Evolutionary conservation across 1,140 invertebrate genomes (phyloP).

Genomic region (Phenacoccus solenopsis): DNA sequence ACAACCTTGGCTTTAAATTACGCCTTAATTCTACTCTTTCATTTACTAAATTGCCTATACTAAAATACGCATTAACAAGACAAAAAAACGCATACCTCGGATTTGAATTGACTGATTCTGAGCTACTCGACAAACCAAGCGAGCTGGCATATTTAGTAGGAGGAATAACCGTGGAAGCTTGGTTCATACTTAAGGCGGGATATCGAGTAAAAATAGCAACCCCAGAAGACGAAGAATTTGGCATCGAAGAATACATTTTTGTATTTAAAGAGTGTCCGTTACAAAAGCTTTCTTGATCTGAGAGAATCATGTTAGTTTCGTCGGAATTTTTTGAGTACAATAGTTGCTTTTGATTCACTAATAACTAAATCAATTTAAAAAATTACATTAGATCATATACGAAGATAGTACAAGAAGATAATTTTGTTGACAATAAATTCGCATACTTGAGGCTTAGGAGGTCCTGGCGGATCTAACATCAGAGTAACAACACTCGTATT

Average conservation of each 20-base stretch:
- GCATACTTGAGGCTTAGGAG: constrained; percentile 37
- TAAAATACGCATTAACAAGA: not conserved
- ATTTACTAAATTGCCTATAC: too few relatives aligned
- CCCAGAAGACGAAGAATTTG: not conserved
- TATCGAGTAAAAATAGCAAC: not conserved
- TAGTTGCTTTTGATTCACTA: not conserved
- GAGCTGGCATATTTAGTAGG: not conserved
- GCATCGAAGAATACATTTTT: not conserved
- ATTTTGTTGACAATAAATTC: not conserved
- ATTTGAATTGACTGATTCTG: not conserved
- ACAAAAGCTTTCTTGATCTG: not conserved
- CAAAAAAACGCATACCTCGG: not conserved
- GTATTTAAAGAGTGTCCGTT: not conserved
- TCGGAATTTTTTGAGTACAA: not conserved
- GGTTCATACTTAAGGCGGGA: not conserved
- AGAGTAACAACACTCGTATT: constrained; percentile 90
- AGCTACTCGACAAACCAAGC: not conserved
- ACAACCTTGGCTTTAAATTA: too few relatives aligned
- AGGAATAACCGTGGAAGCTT: not conserved
- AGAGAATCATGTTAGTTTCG: not conserved
- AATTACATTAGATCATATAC: not conserved
- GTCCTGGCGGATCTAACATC: constrained; percentile 80
- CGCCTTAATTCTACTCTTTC: too few relatives aligned
- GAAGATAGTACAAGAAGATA: not conserved
- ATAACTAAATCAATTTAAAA: not conserved